These are phyloP conservation scores for Ceratitis capitata DNA, from an alignment of 1,140 invertebrate genomes.

Conservation along the genomic window DNA sequence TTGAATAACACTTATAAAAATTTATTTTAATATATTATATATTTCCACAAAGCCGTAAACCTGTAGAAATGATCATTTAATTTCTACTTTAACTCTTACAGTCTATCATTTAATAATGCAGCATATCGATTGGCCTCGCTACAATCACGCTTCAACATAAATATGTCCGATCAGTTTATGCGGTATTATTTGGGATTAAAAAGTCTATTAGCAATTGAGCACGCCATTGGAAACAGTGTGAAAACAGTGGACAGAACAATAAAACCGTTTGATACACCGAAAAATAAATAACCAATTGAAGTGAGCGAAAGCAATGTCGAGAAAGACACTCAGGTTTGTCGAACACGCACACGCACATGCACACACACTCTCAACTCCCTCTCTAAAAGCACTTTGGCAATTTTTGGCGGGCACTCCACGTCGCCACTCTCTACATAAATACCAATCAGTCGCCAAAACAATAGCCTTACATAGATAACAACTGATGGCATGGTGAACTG, in stretches of 20 bases:
- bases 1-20: too few species aligned
- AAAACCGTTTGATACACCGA: not conserved
- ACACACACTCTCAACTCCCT: too few species aligned
- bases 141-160: not conserved
- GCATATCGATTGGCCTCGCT: not conserved
- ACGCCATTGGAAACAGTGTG: not conserved
- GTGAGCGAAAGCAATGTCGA: not conserved
- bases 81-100: too few species aligned
- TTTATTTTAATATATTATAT: too few species aligned
- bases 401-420: not conserved
- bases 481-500: slow-evolving; percentile 10
- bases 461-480: not conserved
- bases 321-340: not conserved
- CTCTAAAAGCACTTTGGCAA: not conserved
- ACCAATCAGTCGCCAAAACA: not conserved
- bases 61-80: too few species aligned
- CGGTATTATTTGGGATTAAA: not conserved
- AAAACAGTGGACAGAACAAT: not conserved
- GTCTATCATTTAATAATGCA: not conserved
- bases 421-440: not conserved
- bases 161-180: not conserved
- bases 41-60: too few species aligned
- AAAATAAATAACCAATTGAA: not conserved
- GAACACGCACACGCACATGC: not conserved
- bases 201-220: not conserved